A percentile compares a stretch with the other conserved stretches of the same genome.
Conservation (phyloP, 1,140 invertebrate species). For the Pararge aegeria region DNA sequence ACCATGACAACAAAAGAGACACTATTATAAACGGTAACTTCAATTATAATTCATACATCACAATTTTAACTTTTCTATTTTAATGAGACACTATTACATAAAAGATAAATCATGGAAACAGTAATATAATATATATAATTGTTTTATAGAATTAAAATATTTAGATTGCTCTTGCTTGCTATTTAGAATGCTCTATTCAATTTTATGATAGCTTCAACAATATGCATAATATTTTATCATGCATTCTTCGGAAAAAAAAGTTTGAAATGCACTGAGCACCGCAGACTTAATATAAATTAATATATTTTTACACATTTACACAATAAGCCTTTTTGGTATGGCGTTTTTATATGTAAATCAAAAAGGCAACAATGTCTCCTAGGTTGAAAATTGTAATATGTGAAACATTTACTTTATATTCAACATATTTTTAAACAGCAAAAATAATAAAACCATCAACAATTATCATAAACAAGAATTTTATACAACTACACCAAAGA, state of each 20-base stretch:
- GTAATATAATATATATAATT: background rate
- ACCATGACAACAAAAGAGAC: slow-evolving; percentile 65
- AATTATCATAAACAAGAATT: background rate
- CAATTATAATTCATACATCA: slow-evolving; percentile 42
- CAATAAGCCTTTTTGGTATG: slow-evolving; percentile 30
- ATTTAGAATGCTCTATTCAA: too few species aligned
- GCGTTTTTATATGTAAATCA: slow-evolving; percentile 15
- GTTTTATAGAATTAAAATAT: background rate
- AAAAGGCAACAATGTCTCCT: slow-evolving; percentile 15
- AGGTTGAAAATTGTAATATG: slow-evolving; percentile 17
- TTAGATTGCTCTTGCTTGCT: background rate
- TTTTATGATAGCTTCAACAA: background rate
- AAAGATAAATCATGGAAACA: slow-evolving; percentile 18
- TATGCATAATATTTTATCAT: background rate
- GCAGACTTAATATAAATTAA: slow-evolving; percentile 43
- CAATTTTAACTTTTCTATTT: slow-evolving; percentile 51
- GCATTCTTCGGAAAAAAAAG: slow-evolving; percentile 40
- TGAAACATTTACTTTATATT: slow-evolving; percentile 18
- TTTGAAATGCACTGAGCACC: slow-evolving; percentile 65
- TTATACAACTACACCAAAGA: background rate
- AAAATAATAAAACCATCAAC: background rate
- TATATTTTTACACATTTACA: slow-evolving; percentile 61
- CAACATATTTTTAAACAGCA: background rate
- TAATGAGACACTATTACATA: slow-evolving; percentile 6
- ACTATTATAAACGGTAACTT: slow-evolving; percentile 67